These are phyloP conservation scores for Sycophila texana DNA, from an alignment of 2,888 invertebrate species.

Conservation along the genomic window DNA sequence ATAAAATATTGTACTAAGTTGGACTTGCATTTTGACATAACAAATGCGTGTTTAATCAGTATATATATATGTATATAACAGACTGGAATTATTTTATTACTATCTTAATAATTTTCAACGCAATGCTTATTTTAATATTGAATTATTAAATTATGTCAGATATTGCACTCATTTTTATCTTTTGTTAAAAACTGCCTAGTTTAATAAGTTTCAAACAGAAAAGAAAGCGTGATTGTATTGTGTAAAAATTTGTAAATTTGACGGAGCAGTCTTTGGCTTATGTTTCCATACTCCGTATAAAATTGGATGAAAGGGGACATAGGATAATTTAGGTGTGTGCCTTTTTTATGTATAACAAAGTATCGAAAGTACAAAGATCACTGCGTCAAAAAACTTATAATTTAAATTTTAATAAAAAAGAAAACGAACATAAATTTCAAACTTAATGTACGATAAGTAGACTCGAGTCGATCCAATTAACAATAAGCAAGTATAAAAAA, in stretches of 20 bases:
- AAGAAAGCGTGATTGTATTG: constrained; percentile 28
- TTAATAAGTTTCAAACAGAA: constrained; percentile 19
- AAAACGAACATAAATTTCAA: no score
- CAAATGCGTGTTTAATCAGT: constrained; percentile 34
- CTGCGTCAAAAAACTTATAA: constrained; percentile 20
- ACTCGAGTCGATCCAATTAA: no score
- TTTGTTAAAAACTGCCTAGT: constrained; percentile 16
- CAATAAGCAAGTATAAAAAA: no score
- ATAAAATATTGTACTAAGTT: constrained; percentile 60
- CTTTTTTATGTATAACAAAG: constrained; percentile 9
- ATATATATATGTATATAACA: constrained; percentile 26
- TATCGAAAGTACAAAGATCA: constrained; percentile 20
- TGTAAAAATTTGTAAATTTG: constrained; percentile 34
- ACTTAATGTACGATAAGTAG: no score
- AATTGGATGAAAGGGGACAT: constrained; percentile 16
- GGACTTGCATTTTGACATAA: constrained; percentile 38
- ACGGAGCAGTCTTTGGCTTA: constrained; percentile 41
- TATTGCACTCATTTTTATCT: constrained; percentile 1
- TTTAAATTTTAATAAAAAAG: not conserved
- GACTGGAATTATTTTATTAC: constrained; percentile 29
- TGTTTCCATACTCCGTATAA: constrained; percentile 41
- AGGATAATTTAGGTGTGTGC: constrained; percentile 18
- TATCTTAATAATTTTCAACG: constrained; percentile 27
- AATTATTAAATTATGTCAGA: constrained; percentile 31
- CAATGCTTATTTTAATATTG: constrained; percentile 22